These are phyloP conservation scores for Siniperca obscura DNA, from an alignment of 2,797 vertebrate species.

Conservation along the genomic window DNA sequence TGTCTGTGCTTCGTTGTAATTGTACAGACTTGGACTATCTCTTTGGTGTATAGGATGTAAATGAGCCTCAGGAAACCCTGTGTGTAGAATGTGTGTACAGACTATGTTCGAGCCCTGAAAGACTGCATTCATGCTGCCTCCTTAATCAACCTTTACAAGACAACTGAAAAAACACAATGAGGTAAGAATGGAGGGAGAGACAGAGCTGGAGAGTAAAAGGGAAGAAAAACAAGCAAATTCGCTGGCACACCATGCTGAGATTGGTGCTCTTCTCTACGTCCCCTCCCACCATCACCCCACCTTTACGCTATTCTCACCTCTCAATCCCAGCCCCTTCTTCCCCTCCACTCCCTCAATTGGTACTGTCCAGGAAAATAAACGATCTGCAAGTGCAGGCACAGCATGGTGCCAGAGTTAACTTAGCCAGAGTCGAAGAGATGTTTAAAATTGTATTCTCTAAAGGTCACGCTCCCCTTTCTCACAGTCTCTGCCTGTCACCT, in stretches of 20 bases:
- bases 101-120: constrained; percentile 28
- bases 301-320: constrained; percentile 61
- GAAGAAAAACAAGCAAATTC: constrained; percentile 61
- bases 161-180: constrained; percentile 60
- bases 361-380: constrained; percentile 86
- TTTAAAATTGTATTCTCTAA: constrained; percentile 86
- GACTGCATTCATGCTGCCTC: constrained; percentile 39
- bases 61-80: constrained; percentile 72
- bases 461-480: constrained; percentile 86
- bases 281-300: constrained; percentile 49
- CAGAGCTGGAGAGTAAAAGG: constrained; percentile 29
- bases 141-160: constrained; percentile 63
- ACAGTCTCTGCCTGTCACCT: constrained; percentile 81
- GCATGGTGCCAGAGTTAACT: constrained; percentile 84
- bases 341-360: constrained; percentile 75
- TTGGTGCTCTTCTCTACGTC: constrained; percentile 72
- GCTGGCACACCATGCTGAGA: constrained; percentile 72
- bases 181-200: constrained; percentile 41
- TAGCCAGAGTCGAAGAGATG: constrained; percentile 76
- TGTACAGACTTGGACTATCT: constrained; percentile 72
- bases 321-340: constrained; percentile 52
- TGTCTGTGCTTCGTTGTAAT: constrained; percentile 82
- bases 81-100: constrained; percentile 55
- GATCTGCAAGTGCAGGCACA: constrained; percentile 79
- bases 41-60: constrained; percentile 79